Conservation (phyloP, 2,797 vertebrate genomes). For the Erpetoichthys calabaricus region DNA sequence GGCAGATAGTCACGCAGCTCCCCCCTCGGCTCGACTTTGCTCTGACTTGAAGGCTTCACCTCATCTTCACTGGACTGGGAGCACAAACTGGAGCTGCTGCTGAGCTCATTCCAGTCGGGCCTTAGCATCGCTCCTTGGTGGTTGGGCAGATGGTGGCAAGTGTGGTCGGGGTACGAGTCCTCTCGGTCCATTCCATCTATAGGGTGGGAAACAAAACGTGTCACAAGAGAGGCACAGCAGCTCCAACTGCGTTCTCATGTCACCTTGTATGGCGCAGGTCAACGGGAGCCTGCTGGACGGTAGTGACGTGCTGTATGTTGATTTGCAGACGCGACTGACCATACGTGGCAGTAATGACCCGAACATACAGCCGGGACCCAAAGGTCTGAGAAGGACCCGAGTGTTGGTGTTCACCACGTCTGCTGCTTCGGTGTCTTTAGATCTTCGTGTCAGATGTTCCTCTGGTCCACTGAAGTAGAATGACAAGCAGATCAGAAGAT, state of each 20-base stretch:
- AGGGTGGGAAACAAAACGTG: slow-evolving; percentile 12
- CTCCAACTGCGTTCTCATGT: background rate
- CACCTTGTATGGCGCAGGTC: background rate
- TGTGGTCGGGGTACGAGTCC: slow-evolving; percentile 52
- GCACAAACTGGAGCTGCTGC: slow-evolving; percentile 60
- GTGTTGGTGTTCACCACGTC: too few species aligned
- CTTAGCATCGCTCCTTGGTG: slow-evolving; percentile 31
- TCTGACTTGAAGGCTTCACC: slow-evolving; percentile 39
- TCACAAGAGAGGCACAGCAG: too few species aligned
- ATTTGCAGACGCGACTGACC: too few species aligned
- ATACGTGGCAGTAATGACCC: too few species aligned
- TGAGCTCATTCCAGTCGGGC: slow-evolving; percentile 50
- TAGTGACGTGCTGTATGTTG: too few species aligned
- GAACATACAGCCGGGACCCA: too few species aligned
- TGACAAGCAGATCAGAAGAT: too few species aligned
- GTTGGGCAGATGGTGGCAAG: slow-evolving; percentile 48
- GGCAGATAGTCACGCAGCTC: slow-evolving; percentile 48
- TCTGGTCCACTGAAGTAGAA: too few species aligned
- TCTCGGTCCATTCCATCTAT: slow-evolving; percentile 57
- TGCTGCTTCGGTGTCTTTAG: too few species aligned
- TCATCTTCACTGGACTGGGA: slow-evolving; percentile 69
- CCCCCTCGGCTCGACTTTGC: slow-evolving; percentile 27
- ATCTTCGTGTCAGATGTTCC: too few species aligned
- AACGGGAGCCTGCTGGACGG: background rate
- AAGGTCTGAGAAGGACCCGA: too few species aligned